phyloP scores from a whole-genome alignment of 2,797 vertebrate genomes.

The Chrysocyon brachyurus region DNA sequence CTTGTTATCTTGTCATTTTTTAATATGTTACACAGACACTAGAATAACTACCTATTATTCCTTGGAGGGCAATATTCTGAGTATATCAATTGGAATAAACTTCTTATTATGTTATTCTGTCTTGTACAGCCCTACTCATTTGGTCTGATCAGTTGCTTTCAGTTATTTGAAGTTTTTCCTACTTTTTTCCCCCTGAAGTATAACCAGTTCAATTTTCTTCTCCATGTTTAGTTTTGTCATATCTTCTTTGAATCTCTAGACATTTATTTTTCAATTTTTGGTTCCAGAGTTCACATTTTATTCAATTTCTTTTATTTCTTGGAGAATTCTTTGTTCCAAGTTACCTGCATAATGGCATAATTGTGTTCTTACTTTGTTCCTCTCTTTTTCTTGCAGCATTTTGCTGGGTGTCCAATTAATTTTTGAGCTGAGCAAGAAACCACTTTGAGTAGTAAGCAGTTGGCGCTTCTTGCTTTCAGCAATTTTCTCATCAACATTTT shows the following conservation, averaged over 20 bases:
- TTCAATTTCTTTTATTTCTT: background rate
- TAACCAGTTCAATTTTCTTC: background rate
- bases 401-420: background rate
- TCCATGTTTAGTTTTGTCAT: background rate
- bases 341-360: background rate
- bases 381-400: background rate
- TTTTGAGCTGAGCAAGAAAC: background rate
- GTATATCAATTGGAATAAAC: background rate
- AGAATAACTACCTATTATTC: background rate
- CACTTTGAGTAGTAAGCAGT: background rate
- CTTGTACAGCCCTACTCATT: background rate
- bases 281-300: background rate
- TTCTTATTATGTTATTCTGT: background rate
- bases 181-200: background rate
- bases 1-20: background rate
- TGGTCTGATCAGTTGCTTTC: background rate
- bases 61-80: background rate
- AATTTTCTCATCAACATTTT: conserved; percentile 43
- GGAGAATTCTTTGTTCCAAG: background rate
- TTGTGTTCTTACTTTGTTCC: background rate
- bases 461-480: background rate
- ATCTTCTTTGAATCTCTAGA: background rate
- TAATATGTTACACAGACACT: background rate
- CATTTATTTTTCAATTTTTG: background rate
- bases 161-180: background rate